These are phyloP conservation scores for Nymphicus hollandicus DNA, from an alignment of 2,113 vertebrate species.

Conservation along the genomic window DNA sequence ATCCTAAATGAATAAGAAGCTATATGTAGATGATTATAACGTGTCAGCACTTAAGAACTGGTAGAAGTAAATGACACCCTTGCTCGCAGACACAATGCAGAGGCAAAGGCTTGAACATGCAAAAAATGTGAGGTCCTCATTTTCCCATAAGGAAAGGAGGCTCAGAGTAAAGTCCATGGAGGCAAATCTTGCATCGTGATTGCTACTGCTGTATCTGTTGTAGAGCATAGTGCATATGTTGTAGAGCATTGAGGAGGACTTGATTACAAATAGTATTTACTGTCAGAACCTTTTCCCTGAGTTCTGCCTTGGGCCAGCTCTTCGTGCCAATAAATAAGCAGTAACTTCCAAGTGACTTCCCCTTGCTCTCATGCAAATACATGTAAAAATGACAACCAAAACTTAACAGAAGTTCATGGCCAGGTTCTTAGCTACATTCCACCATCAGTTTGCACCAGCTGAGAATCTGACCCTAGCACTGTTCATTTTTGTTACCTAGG, in stretches of 20 bases:
- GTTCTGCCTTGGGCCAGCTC: background rate
- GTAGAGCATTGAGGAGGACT: too few relatives aligned
- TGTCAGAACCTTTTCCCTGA: background rate
- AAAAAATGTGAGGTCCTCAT: background rate
- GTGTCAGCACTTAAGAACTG: background rate
- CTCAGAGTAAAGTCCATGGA: background rate
- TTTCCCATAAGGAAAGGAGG: background rate
- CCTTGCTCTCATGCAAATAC: background rate
- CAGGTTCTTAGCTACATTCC: background rate
- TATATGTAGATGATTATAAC: background rate
- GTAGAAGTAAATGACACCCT: background rate
- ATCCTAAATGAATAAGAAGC: background rate
- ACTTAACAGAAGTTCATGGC: background rate
- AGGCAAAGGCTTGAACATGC: background rate
- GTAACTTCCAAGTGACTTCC: background rate
- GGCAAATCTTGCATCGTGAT: background rate
- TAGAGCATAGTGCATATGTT: too few relatives aligned
- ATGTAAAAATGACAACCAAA: background rate
- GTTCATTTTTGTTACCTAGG: background rate
- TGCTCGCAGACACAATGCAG: background rate
- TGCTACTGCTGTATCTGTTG: background rate
- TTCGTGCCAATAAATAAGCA: background rate
- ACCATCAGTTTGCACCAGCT: background rate
- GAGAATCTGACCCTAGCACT: background rate
- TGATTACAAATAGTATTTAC: background rate